phyloP scores from a whole-genome alignment of 2,888 invertebrate species.

The Galeruca laticollis region DNA sequence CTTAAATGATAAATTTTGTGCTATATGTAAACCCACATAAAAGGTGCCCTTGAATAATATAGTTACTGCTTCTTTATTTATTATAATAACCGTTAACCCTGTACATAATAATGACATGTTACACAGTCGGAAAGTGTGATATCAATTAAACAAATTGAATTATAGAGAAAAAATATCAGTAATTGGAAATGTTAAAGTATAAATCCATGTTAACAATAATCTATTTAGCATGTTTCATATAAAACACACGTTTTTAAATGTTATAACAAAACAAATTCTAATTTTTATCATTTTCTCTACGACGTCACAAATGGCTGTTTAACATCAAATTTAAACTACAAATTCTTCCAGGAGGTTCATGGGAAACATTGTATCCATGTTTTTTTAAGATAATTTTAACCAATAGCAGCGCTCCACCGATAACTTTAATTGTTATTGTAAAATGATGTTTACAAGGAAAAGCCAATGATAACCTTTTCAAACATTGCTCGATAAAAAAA shows the following conservation, averaged over 20 bases:
- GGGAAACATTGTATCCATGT: not conserved
- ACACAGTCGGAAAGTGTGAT: not conserved
- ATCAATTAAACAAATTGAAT: constrained; percentile 7
- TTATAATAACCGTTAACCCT: not conserved
- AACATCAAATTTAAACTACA: not conserved
- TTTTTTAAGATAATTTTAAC: not conserved
- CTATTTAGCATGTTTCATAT: constrained; percentile 21
- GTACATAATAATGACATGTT: not conserved
- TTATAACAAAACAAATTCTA: not conserved
- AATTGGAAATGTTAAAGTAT: constrained; percentile 19
- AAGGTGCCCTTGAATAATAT: too few relatives aligned
- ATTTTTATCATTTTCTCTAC: not conserved
- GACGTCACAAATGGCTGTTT: not conserved
- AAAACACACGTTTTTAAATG: not conserved
- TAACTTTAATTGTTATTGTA: constrained; percentile 11
- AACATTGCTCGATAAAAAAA: constrained; percentile 11
- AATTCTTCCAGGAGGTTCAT: not conserved
- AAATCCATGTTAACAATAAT: constrained; percentile 33
- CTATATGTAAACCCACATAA: too few relatives aligned
- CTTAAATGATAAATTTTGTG: too few relatives aligned
- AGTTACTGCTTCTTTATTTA: too few relatives aligned
- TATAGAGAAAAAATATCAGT: constrained; percentile 11
- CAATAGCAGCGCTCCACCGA: not conserved
- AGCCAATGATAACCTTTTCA: not conserved
- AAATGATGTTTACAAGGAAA: constrained; percentile 1